Evolutionary conservation across 1,140 invertebrate species (phyloP), one percentile per base, ranked within the genome.

Genomic region (Halyomorpha halys): DNA sequence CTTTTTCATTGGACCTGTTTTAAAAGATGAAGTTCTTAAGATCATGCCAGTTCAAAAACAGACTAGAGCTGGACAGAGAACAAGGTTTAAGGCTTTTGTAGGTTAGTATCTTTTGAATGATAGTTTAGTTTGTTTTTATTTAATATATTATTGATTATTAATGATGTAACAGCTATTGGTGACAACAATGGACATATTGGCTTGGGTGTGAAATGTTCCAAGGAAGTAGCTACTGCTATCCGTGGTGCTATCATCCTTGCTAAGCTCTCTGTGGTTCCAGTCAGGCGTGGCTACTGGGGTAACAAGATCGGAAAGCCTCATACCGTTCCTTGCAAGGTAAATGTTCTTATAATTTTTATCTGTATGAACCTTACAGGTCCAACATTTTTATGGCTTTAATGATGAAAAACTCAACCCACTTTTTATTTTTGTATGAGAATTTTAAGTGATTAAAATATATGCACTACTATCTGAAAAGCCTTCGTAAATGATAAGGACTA

Each of bases 11-110:
- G 92, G 93, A 30, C 77, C 85, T 0, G 75, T 86, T 11, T 78
- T 99, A 14, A 98, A 97, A 73, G 97, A 99, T 80, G 97, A 99
- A 76, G 97, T 91, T n/a, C 79, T 99, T 44, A 99, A 99, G 77
- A 99, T 99, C 74, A 98, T 98, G 94, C 97, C 97, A 67, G 97
- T 99, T 6, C 97, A 99, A 82, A 99, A 99, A 77, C 97, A 99
- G 77, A 99, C 97, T 6, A 85, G 96, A 80, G 97, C 97, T 70
- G 97, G 97, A 82, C 97, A 99, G 78, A 86, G 97, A 73, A 99
- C 97, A 9, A 86, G 97, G 73, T 99, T 99, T 77, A 99, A 99
- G 89, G 81, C 76, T 56, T 77, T 77, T 70, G 76, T 77, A 51
- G 75, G 75, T 76, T 69, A 67, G 74, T 66, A 59, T 15, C 13